A percentile compares a stretch with the other conserved stretches of the same genome.
phyloP scores from a whole-genome alignment of 2,888 invertebrate species.

The Chloroclysta siterata region DNA sequence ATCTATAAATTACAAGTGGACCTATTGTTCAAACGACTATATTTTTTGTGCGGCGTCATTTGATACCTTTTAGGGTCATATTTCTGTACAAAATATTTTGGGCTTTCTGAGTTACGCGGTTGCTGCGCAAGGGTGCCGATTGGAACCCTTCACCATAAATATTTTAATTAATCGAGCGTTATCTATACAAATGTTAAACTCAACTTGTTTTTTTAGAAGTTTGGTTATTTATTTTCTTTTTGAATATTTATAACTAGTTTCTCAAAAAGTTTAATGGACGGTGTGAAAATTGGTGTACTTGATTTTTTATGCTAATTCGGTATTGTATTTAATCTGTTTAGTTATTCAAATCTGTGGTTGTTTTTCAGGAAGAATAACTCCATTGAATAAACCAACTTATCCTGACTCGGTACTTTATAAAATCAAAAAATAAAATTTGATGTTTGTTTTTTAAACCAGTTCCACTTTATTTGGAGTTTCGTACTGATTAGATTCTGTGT shows the following conservation, averaged over 20 bases:
- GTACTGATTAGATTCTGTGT: too few species aligned
- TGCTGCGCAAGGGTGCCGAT: conserved; percentile 27
- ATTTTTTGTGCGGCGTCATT: conserved; percentile 46
- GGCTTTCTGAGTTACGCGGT: conserved; percentile 31
- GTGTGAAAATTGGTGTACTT: conserved; percentile 12
- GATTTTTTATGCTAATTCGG: conserved; percentile 11
- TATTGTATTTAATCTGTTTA: conserved; percentile 3
- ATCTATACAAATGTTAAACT: conserved; percentile 36
- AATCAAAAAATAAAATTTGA: too few species aligned
- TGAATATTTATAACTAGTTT: conserved; percentile 21
- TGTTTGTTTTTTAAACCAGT: too few species aligned
- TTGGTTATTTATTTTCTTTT: conserved; percentile 15
- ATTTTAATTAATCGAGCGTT: conserved; percentile 39
- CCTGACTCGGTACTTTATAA: background rate
- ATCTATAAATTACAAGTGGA: conserved; percentile 61
- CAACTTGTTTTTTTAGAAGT: conserved; percentile 26
- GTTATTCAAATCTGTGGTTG: conserved; percentile 16
- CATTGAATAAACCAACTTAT: background rate
- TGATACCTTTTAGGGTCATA: conserved; percentile 43
- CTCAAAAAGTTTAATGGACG: conserved; percentile 23
- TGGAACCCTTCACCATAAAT: conserved; percentile 34
- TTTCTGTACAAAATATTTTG: conserved; percentile 46
- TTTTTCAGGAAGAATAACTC: conserved; percentile 15
- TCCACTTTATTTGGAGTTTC: too few species aligned
- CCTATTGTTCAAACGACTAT: conserved; percentile 54